A percentile compares a stretch with the other conserved stretches of the same genome.
Evolutionary conservation across 1,140 invertebrate genomes (phyloP).

Genomic region (Apis laboriosa): DNA sequence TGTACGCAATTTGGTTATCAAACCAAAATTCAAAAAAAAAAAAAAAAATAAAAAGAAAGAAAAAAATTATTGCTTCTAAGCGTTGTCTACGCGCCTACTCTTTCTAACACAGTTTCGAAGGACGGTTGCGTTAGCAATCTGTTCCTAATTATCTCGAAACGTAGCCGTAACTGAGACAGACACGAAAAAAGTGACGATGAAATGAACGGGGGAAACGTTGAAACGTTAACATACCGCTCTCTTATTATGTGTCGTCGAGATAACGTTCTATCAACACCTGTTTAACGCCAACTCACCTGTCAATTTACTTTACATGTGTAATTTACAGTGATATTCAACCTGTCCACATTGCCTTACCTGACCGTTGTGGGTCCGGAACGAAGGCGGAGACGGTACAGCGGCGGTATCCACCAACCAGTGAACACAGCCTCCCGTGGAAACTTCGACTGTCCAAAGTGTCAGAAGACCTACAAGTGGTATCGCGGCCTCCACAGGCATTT

Average conservation of each 20-base stretch:
- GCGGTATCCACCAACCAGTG: background rate
- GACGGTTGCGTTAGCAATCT: too few species aligned
- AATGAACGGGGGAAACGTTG: too few species aligned
- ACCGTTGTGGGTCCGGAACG: background rate
- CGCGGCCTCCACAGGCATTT: conserved; percentile 84
- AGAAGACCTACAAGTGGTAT: conserved; percentile 83
- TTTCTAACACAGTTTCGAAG: too few species aligned
- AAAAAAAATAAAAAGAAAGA: too few species aligned
- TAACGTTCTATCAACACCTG: background rate
- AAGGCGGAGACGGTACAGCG: conserved; percentile 30
- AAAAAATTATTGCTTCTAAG: too few species aligned
- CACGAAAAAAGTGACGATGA: too few species aligned
- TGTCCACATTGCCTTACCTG: conserved; percentile 34
- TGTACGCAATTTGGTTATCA: too few species aligned
- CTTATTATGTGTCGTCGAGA: conserved; percentile 52
- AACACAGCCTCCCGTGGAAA: conserved; percentile 57
- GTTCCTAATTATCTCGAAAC: too few species aligned
- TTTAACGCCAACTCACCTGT: conserved; percentile 18
- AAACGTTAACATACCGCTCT: background rate
- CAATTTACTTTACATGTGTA: conserved; percentile 30
- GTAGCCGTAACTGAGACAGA: too few species aligned
- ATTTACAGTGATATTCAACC: conserved; percentile 59
- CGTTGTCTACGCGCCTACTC: too few species aligned
- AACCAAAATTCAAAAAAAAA: too few species aligned
- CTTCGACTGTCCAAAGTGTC: conserved; percentile 85